A percentile compares a stretch with the other conserved stretches of the same genome.
phyloP scores from a whole-genome alignment of 2,797 vertebrate species.

The Gadopsis bispinosus region DNA sequence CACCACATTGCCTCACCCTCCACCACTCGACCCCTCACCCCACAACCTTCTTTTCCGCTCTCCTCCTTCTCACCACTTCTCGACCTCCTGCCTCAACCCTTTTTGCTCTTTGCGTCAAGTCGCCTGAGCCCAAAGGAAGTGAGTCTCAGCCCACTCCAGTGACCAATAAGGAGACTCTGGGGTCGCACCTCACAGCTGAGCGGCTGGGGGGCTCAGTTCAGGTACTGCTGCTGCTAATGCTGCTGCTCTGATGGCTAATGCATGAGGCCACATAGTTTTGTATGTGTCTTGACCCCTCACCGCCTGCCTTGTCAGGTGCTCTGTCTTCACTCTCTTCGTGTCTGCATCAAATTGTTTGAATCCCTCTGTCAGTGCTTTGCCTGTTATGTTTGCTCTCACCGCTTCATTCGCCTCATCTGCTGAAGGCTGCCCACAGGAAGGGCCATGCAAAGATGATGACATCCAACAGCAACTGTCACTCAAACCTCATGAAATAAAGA shows the following conservation, averaged over 20 bases:
- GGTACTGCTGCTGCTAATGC: conserved; percentile 85
- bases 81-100: conserved; percentile 72
- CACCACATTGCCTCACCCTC: conserved; percentile 39
- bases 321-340: conserved; percentile 36
- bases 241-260: conserved; percentile 74
- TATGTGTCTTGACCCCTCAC: conserved; percentile 50
- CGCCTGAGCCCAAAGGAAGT: conserved; percentile 92
- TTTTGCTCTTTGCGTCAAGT: conserved; percentile 87
- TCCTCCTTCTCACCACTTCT: conserved; percentile 40
- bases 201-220: conserved; percentile 94
- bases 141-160: conserved; percentile 91
- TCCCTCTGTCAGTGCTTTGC: conserved; percentile 40
- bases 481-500: conserved; percentile 23
- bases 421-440: conserved; percentile 49
- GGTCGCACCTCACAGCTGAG: conserved; percentile 91
- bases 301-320: conserved; percentile 44
- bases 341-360: conserved; percentile 52
- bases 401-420: conserved; percentile 57
- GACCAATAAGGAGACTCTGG: conserved; percentile 92
- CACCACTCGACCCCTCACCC: conserved; percentile 15
- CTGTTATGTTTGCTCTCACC: conserved; percentile 46
- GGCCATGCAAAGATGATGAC: conserved; percentile 39
- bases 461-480: conserved; percentile 37
- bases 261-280: conserved; percentile 74
- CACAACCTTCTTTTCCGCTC: conserved; percentile 13